A percentile compares a stretch with the other conserved stretches of the same genome.
phyloP scores from a whole-genome alignment of 2,888 invertebrate genomes.

The Scaptomyza caliginosa region DNA sequence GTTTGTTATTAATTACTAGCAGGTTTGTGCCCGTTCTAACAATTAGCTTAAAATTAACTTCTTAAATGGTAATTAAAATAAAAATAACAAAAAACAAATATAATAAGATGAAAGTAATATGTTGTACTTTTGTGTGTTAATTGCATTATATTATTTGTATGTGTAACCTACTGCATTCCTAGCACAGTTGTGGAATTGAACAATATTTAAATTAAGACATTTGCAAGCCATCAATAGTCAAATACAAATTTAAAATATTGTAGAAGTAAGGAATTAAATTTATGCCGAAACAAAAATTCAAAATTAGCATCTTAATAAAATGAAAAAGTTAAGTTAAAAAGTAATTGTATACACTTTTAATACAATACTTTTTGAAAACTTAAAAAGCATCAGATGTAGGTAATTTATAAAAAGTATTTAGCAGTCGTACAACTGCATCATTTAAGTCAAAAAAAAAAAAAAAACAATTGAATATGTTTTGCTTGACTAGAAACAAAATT shows the following conservation, averaged over 20 bases:
- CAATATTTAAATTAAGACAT: constrained; percentile 60
- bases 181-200: constrained; percentile 78
- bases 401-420: constrained; percentile 44
- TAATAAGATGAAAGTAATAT: too few relatives aligned
- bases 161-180: constrained; percentile 74
- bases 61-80: neutral
- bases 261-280: constrained; percentile 14
- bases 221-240: constrained; percentile 43
- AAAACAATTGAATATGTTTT: constrained; percentile 1
- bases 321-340: constrained; percentile 8
- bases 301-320: constrained; percentile 2
- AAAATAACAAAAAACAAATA: neutral
- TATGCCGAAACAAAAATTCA: constrained; percentile 2
- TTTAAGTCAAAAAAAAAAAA: constrained; percentile 7
- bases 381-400: constrained; percentile 23
- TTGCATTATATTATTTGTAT: constrained; percentile 43
- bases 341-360: constrained; percentile 39
- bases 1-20: neutral
- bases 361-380: constrained; percentile 22
- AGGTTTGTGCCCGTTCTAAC: constrained; percentile 11
- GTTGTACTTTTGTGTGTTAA: constrained; percentile 24
- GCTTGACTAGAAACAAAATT: constrained; percentile 2
- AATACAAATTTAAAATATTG: constrained; percentile 44
- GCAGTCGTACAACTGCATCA: constrained; percentile 25
- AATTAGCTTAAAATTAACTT: constrained; percentile 28